These are phyloP conservation scores for Serranus cabrilla DNA, from an alignment of 2,797 vertebrate genomes.

Conservation along the genomic window DNA sequence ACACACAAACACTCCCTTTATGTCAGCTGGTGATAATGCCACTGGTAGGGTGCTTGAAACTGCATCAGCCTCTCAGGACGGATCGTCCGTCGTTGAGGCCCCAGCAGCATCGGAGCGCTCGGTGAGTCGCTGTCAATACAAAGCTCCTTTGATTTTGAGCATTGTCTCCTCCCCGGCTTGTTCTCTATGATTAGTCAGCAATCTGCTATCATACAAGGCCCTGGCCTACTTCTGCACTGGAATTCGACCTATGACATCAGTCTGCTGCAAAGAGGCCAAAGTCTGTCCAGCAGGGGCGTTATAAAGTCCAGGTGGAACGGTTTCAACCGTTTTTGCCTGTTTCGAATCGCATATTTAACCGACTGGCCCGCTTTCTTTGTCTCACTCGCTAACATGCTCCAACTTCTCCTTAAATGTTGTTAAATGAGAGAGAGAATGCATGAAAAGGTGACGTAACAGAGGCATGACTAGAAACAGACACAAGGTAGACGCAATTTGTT, in stretches of 20 bases:
- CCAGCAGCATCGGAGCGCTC: slow-evolving; percentile 53
- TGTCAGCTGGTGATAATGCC: slow-evolving; percentile 35
- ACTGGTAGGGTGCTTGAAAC: slow-evolving; percentile 23
- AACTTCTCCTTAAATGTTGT: not conserved
- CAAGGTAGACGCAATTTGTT: slow-evolving; percentile 44
- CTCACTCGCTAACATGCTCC: slow-evolving; percentile 54
- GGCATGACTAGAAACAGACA: slow-evolving; percentile 43
- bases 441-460: slow-evolving; percentile 25
- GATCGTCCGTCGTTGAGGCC: slow-evolving; percentile 54
- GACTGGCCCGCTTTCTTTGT: slow-evolving; percentile 38
- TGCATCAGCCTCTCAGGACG: slow-evolving; percentile 39
- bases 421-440: slow-evolving; percentile 4
- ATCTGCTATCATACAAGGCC: slow-evolving; percentile 82
- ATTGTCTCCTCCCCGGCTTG: slow-evolving; percentile 74
- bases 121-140: slow-evolving; percentile 71
- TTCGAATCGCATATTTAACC: slow-evolving; percentile 42
- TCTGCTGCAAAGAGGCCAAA: slow-evolving; percentile 82
- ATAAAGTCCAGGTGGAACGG: slow-evolving; percentile 76
- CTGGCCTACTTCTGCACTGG: slow-evolving; percentile 84
- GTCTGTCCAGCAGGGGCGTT: slow-evolving; percentile 73
- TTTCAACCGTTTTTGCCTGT: slow-evolving; percentile 62
- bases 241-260: slow-evolving; percentile 90
- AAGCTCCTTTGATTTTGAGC: slow-evolving; percentile 80
- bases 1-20: slow-evolving; percentile 26
- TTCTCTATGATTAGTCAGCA: slow-evolving; percentile 88